phyloP scores from a whole-genome alignment of 2,797 vertebrate genomes.

The Balearica regulorum region DNA sequence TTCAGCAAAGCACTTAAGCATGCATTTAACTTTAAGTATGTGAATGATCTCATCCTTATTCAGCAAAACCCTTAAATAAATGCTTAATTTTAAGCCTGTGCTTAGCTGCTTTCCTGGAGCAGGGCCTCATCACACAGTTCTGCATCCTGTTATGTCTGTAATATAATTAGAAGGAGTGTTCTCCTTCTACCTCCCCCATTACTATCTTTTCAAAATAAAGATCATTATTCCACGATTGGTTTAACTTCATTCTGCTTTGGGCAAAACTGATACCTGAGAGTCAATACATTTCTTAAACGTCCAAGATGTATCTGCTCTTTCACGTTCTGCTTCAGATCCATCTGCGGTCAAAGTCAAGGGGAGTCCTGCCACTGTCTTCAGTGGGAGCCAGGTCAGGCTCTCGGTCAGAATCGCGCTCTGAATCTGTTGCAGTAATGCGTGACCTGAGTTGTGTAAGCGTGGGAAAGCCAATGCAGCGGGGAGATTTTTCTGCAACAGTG shows the following conservation, averaged over 20 bases:
- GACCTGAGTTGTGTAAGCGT: not conserved
- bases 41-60: conserved; percentile 62
- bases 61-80: conserved; percentile 47
- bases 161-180: not conserved
- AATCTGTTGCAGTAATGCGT: not conserved
- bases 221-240: not conserved
- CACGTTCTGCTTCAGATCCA: not conserved
- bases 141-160: not conserved
- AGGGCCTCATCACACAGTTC: not conserved
- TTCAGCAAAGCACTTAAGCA: conserved; percentile 64
- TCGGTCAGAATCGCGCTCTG: fast-evolving
- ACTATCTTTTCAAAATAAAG: not conserved
- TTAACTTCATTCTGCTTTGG: not conserved
- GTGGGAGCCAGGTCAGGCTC: not conserved
- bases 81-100: conserved; percentile 40
- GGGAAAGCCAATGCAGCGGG: not conserved
- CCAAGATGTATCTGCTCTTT: not conserved
- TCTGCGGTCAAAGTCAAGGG: not conserved
- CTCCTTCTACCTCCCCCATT: not conserved
- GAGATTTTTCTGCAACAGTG: not conserved
- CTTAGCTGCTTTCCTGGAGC: not conserved
- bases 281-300: not conserved
- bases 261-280: not conserved
- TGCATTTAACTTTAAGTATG: conserved; percentile 52
- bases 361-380: not conserved